Evolutionary conservation across 2,113 vertebrate species (phyloP), one percentile per base, ranked within the genome.

Genomic region (Columba janthina): DNA sequence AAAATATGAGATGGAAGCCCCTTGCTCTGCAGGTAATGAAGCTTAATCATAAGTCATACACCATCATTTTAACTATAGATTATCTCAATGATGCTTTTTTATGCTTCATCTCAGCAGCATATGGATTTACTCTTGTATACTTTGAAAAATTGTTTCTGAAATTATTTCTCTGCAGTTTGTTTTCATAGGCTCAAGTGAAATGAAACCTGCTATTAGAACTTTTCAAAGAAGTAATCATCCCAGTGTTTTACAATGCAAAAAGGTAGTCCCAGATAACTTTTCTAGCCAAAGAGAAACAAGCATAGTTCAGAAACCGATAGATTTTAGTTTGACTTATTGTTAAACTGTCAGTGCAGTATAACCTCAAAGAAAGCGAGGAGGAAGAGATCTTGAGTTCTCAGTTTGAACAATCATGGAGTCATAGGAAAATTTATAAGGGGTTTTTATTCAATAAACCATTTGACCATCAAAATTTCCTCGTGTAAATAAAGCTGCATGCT

Each of bases 1-100:
- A 99, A 99, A 99, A 99, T 99, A 99, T 99, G 99, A 99, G 99
- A 98, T 99, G 99, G 99, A 99, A 99, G 98, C 99, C 99, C 97
- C 99, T 99, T 97, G 99, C 99, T 98, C 99, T 99, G 98, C 99
- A 99, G 99, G 99, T 99, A 98, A 99, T 97, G 97, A 98, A 98
- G 98, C 98, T 98, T 98, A 98, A 98, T 98, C 98, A 98, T 98
- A 98, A 98, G 98, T 98, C 98, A 98, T 98, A 97, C 98, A 96
- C 98, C 98, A 98, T 98, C 98, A 98, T 98, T 98, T 97, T 98
- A 98, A 97, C 95, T 97, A 96, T 93, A 98, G 97, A 98, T 97
- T 97, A 98, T 97, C 97, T 97, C 97, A 97, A n/a, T 98, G 97
- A 98, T 98, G 97, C 98, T 98, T 98, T 98, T 94, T 97, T 98